These are phyloP conservation scores for Drosophila kikkawai DNA, from an alignment of 1,140 invertebrate genomes.

Conservation along the genomic window DNA sequence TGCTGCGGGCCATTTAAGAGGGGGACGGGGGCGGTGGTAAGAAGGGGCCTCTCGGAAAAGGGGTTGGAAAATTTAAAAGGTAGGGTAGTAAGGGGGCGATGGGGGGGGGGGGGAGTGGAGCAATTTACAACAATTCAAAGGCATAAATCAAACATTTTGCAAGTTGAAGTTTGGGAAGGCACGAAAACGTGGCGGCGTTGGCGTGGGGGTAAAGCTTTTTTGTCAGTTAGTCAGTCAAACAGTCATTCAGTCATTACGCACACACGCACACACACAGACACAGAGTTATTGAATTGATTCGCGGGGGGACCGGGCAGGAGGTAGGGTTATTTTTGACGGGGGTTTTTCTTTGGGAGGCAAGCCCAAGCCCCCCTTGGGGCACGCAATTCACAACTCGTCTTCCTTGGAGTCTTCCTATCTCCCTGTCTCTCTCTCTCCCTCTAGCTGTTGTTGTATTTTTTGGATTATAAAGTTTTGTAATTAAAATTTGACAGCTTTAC, in stretches of 20 bases:
- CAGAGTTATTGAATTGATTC: constrained; percentile 80
- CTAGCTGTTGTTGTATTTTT: constrained; percentile 67
- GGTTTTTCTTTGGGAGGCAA: no score
- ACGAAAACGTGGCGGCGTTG: constrained; percentile 22
- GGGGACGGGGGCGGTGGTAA: no score
- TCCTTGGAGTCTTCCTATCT: constrained; percentile 10
- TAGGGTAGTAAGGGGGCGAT: neutral
- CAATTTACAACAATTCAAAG: constrained; percentile 80
- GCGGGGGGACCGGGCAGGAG: neutral
- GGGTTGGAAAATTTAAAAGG: neutral
- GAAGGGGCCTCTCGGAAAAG: neutral
- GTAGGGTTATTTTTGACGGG: neutral
- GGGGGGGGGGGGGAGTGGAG: constrained; percentile 7
- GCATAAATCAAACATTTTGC: constrained; percentile 80
- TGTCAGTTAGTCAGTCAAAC: constrained; percentile 54
- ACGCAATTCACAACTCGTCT: constrained; percentile 32
- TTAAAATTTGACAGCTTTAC: constrained; percentile 84
- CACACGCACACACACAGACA: constrained; percentile 64
- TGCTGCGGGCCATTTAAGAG: constrained; percentile 20
- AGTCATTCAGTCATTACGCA: constrained; percentile 68
- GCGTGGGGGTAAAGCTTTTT: neutral
- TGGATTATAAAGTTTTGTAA: constrained; percentile 84
- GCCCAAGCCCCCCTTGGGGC: constrained; percentile 12
- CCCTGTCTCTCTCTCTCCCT: constrained; percentile 1
- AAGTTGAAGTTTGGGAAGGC: constrained; percentile 59